These are phyloP conservation scores for Leguminivora glycinivorella DNA, from an alignment of 1,140 invertebrate species.

Conservation along the genomic window DNA sequence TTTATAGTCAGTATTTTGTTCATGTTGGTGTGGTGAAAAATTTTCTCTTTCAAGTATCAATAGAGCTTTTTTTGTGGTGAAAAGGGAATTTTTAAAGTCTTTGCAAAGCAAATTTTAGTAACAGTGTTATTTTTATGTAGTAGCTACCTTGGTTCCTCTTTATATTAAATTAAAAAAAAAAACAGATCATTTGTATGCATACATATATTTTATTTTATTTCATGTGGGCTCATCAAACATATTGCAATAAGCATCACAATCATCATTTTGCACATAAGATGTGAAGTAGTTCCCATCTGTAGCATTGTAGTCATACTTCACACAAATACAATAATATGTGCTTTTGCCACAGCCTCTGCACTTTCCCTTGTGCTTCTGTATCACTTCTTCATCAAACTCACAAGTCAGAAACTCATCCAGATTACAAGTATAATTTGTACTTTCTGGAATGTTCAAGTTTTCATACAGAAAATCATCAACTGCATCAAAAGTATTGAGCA, in stretches of 20 bases:
- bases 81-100: too few species aligned
- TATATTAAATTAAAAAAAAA: too few species aligned
- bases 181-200: neutral
- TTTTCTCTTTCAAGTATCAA: too few species aligned
- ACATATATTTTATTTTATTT: constrained; percentile 13
- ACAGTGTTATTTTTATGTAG: too few species aligned
- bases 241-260: constrained; percentile 64
- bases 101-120: too few species aligned
- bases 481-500: constrained; percentile 83
- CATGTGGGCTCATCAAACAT: constrained; percentile 63
- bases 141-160: too few species aligned
- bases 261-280: constrained; percentile 54
- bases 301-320: constrained; percentile 56
- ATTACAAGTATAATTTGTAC: constrained; percentile 54
- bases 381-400: constrained; percentile 62
- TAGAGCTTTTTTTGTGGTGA: too few species aligned
- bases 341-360: constrained; percentile 67
- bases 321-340: constrained; percentile 60
- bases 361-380: constrained; percentile 59
- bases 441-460: constrained; percentile 70
- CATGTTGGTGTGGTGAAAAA: too few species aligned
- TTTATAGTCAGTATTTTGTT: too few species aligned
- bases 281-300: constrained; percentile 60
- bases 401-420: constrained; percentile 59
- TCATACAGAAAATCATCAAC: constrained; percentile 86